Conservation (phyloP, 2,888 invertebrate species). For the Epiblema foenella region DNA sequence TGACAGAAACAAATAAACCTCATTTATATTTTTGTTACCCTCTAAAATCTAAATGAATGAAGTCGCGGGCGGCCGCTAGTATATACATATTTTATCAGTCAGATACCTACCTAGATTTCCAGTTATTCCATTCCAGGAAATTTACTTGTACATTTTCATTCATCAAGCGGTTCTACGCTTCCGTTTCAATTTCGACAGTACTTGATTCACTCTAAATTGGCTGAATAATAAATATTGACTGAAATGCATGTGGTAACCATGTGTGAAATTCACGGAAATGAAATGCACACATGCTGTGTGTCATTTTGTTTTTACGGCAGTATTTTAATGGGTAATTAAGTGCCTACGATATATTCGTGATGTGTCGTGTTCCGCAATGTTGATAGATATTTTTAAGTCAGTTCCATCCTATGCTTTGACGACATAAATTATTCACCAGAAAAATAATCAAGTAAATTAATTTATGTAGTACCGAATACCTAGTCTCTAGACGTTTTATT, state of each 20-base stretch:
- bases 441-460: too few relatives aligned
- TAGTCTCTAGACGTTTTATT: too few relatives aligned
- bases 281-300: neutral
- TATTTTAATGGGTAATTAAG: neutral
- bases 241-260: constrained; percentile 9
- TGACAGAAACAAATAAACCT: too few relatives aligned
- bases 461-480: too few relatives aligned
- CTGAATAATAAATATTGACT: constrained; percentile 10
- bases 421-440: too few relatives aligned
- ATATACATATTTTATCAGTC: too few relatives aligned
- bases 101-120: too few relatives aligned
- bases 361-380: constrained; percentile 16
- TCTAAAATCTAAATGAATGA: too few relatives aligned
- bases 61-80: too few relatives aligned
- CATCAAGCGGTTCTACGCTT: neutral
- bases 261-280: constrained; percentile 1
- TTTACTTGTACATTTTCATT: too few relatives aligned
- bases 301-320: constrained; percentile 3
- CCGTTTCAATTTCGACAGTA: neutral
- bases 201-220: neutral
- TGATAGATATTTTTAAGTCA: neutral
- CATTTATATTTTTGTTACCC: too few relatives aligned
- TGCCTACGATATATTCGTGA: neutral
- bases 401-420: neutral
- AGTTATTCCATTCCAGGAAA: too few relatives aligned